Evolutionary conservation across 30 jellyfish, hydroid and myxozoan genomes (phyloP).

Genomic region (Turritopsis dohrnii): DNA sequence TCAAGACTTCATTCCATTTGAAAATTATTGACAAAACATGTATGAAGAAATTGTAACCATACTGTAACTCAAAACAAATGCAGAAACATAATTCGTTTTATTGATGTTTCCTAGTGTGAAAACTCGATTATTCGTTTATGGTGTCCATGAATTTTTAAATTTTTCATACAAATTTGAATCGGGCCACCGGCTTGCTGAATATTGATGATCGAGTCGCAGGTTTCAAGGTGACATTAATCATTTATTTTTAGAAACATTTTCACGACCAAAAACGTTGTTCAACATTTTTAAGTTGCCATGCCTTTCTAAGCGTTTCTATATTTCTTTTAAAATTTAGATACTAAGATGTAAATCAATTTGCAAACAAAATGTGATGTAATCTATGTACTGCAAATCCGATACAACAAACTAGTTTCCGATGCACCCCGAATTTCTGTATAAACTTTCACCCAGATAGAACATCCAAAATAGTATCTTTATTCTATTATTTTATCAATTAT

Average conservation of each 20-base stretch:
- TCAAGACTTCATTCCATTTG: too few species aligned
- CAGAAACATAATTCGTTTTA: not conserved
- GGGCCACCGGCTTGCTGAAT: not conserved
- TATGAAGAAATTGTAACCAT: not conserved
- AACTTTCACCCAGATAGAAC: too few species aligned
- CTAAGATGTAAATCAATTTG: too few species aligned
- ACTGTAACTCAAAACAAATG: not conserved
- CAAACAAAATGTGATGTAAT: too few species aligned
- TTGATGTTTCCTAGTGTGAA: not conserved
- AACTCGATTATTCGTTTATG: not conserved
- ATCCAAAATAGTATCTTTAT: too few species aligned
- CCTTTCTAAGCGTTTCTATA: not conserved
- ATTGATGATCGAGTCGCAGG: not conserved
- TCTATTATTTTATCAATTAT: too few species aligned
- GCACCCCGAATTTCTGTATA: too few species aligned
- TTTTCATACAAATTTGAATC: too few species aligned
- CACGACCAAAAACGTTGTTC: not conserved
- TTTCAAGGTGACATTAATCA: not conserved
- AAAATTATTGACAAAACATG: too few species aligned
- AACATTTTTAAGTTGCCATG: not conserved
- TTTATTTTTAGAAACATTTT: not conserved
- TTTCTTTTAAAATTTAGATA: not conserved
- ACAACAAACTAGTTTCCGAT: too few species aligned
- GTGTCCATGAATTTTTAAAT: not conserved
- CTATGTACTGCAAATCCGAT: too few species aligned